Base-by-base conservation (phyloP, 2,888 invertebrate genomes). In the Choristoneura rosaceana region DNA sequence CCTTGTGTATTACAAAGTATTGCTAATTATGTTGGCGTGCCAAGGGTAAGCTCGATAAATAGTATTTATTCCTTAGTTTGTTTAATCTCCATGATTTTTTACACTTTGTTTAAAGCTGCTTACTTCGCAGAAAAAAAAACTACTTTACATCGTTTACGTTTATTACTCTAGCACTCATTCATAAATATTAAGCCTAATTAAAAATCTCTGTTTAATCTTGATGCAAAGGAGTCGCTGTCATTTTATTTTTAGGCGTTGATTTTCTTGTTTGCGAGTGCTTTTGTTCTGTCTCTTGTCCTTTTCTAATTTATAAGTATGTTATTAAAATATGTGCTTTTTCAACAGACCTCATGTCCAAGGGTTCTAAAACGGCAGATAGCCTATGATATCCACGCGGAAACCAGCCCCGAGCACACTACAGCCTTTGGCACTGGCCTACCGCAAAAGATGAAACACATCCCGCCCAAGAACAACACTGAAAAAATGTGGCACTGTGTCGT, bases 351-450 rank as follows among this genome's bases (percentile, higher is more conserved):
- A 0, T 94, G 94, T 78, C 87, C 94, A 3, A 87, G 87, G 12
- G 92, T 93, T 61, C 90, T 95, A 1, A 92, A 90, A 74, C 87
- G 90, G 12, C 94, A 95, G 79, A 88, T 95, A 38, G 86, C 87
- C 0, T 87, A 78, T 47, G 95, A 96, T 74, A 89, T 94, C 8
- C 79, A 86, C 52, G 94, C 95, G 0, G 95, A 95, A 77, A 90
- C 86, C 1, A 90, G 85, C 73, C 89, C 92, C 3, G 90, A 90
- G 59, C 94, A 92, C 71, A 86, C 84, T 0, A 84, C 84, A 74
- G 95, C 95, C 0, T 96, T 96, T 76, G 94, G 94, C 3, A 90
- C 90, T 0, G 83, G 89, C 55, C 79, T 96, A 14, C 95, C 96
- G 0, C 84, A 88, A 15, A 85, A 93, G 62, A 80, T 95, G 82